These are phyloP conservation scores for Ataeniobius toweri DNA, from an alignment of 2,797 vertebrate genomes.

Conservation along the genomic window DNA sequence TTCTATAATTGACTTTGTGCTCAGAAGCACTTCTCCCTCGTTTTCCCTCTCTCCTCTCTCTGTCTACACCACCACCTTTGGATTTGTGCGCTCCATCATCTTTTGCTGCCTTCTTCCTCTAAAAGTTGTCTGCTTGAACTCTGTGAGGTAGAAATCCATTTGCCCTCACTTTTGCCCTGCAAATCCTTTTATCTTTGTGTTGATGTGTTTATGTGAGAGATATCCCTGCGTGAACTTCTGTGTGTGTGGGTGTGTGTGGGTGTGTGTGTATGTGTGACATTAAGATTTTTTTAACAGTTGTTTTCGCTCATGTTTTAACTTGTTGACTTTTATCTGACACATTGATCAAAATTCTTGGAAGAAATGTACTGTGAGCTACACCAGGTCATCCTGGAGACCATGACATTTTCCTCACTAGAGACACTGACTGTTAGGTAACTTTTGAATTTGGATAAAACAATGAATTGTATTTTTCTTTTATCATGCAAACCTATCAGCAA, in stretches of 20 bases:
- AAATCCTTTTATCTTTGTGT: conserved; percentile 41
- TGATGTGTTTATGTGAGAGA: conserved; percentile 40
- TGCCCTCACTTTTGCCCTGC: conserved; percentile 44
- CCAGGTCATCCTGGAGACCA: conserved; percentile 45
- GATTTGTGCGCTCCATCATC: conserved; percentile 19
- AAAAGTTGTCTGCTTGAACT: conserved; percentile 57
- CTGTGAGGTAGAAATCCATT: conserved; percentile 66
- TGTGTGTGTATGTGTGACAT: background rate
- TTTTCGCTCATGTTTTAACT: conserved; percentile 49
- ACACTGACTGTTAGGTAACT: conserved; percentile 31
- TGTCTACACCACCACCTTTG: conserved; percentile 25
- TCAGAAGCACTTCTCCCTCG: conserved; percentile 47
- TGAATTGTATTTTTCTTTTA: conserved; percentile 27
- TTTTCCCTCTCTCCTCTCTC: conserved; percentile 12
- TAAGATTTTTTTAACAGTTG: conserved; percentile 10
- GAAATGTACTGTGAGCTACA: conserved; percentile 44
- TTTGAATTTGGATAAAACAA: conserved; percentile 22
- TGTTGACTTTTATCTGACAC: conserved; percentile 65
- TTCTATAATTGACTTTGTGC: conserved; percentile 60
- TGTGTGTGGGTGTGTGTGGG: background rate
- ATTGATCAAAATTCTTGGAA: conserved; percentile 58
- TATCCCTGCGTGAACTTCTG: conserved; percentile 10
- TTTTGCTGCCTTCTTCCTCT: conserved; percentile 35
- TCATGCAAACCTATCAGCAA: conserved; percentile 34
- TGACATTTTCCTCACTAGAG: conserved; percentile 51